Evolutionary conservation across 2,888 invertebrate species (phyloP).

Genomic region (Diachrysia chrysitis): DNA sequence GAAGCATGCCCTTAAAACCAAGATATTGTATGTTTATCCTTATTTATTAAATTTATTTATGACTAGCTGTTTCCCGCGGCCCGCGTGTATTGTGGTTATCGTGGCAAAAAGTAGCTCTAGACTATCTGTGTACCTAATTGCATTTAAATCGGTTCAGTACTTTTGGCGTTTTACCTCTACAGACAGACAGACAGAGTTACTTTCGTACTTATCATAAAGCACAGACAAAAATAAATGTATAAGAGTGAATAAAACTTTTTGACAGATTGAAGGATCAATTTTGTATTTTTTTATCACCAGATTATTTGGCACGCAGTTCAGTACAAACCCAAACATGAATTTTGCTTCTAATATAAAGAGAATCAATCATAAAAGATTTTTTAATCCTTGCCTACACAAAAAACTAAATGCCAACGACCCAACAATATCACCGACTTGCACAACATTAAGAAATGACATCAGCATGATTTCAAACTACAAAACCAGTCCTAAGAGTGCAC

Average conservation of each 20-base stretch:
- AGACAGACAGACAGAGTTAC: too few relatives aligned
- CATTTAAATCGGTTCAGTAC: too few relatives aligned
- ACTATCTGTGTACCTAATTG: too few relatives aligned
- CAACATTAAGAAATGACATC: slow-evolving; percentile 26
- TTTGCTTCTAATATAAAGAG: neutral
- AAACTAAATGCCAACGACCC: slow-evolving; percentile 1
- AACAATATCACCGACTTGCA: slow-evolving; percentile 10
- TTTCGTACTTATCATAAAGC: too few relatives aligned
- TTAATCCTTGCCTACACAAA: slow-evolving; percentile 6
- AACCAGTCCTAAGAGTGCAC: slow-evolving; percentile 23
- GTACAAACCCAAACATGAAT: neutral
- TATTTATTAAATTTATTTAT: neutral
- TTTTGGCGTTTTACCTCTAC: too few relatives aligned
- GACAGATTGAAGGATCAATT: neutral
- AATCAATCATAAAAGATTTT: neutral
- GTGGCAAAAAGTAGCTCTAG: too few relatives aligned
- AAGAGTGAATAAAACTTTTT: neutral
- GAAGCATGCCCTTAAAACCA: neutral
- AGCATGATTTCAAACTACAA: slow-evolving; percentile 24
- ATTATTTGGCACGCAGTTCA: too few relatives aligned
- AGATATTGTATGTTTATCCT: neutral
- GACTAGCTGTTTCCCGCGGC: too few relatives aligned
- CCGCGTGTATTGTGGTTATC: too few relatives aligned
- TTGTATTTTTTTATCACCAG: neutral
- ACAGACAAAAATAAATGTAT: neutral